Evolutionary conservation across 2,113 vertebrate species (phyloP).

Genomic region (Puma concolor): DNA sequence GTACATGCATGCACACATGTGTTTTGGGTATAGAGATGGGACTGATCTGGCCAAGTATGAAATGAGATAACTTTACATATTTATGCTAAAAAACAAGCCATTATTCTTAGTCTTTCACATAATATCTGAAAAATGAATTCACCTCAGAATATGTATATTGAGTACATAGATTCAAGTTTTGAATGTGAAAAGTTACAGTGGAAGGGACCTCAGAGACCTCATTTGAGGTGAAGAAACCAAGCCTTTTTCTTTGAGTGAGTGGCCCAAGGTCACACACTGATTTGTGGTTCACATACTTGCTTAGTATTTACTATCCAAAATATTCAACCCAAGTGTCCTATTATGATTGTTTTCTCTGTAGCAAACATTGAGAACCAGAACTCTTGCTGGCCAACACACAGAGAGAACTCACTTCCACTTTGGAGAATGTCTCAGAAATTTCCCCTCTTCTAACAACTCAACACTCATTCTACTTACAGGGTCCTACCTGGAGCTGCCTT

Average conservation of each 20-base stretch:
- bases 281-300: not conserved
- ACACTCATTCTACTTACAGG: not conserved
- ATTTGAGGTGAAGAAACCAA: not conserved
- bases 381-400: not conserved
- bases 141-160: not conserved
- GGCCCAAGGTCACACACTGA: not conserved
- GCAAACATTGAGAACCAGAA: not conserved
- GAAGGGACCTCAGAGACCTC: not conserved
- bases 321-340: not conserved
- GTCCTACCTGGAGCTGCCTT: not conserved
- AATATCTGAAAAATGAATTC: not conserved
- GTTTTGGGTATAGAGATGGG: not conserved
- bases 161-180: not conserved
- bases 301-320: not conserved
- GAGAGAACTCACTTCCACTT: not conserved
- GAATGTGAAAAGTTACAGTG: not conserved
- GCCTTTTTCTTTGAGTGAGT: not conserved
- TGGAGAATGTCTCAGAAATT: not conserved
- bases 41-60: not conserved
- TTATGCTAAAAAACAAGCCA: not conserved
- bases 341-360: not conserved
- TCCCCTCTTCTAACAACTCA: not conserved
- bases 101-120: not conserved
- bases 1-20: not conserved
- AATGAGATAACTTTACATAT: not conserved